A percentile compares a stretch with the other conserved stretches of the same genome.
Evolutionary conservation across 1,140 invertebrate species (phyloP).

Genomic region (Hylaeus anthracinus): DNA sequence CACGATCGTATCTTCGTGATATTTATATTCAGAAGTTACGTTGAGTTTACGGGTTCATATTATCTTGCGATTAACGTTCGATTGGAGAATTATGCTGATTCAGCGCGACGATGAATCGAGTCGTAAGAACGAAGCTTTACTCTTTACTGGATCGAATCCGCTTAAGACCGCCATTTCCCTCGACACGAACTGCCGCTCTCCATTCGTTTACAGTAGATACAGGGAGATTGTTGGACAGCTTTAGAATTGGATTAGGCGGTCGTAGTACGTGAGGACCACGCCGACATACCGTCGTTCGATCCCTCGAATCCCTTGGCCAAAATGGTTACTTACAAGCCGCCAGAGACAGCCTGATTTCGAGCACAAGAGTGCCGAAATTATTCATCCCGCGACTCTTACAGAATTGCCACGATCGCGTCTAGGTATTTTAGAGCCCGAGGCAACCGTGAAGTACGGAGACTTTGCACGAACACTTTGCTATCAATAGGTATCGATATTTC

Average conservation of each 20-base stretch:
- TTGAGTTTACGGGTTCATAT: no score
- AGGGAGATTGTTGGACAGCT: slow-evolving; percentile 60
- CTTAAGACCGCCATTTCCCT: slow-evolving; percentile 44
- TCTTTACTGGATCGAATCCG: slow-evolving; percentile 32
- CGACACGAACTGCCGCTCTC: slow-evolving; percentile 42
- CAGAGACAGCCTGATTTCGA: slow-evolving; percentile 26
- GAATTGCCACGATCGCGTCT: no score
- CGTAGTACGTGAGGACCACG: slow-evolving; percentile 46
- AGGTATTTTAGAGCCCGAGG: no score
- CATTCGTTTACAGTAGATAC: slow-evolving; percentile 62
- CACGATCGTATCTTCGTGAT: no score
- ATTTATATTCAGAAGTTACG: no score
- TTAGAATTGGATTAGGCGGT: slow-evolving; percentile 63
- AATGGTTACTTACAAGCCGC: slow-evolving; percentile 49
- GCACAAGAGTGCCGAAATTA: no score
- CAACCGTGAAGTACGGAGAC: no score
- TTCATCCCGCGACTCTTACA: slow-evolving; percentile 12
- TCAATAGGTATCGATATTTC: no score
- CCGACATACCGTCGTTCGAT: slow-evolving; percentile 41
- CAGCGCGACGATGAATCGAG: slow-evolving; percentile 2
- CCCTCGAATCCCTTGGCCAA: slow-evolving; percentile 35
- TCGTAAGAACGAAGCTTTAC: slow-evolving; percentile 31
- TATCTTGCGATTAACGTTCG: no score
- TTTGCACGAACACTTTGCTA: no score
- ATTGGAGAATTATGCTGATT: slow-evolving; percentile 24